Evolutionary conservation across 2,888 invertebrate genomes (phyloP), one percentile per base, ranked within the genome.

Genomic region (Luperina testacea): DNA sequence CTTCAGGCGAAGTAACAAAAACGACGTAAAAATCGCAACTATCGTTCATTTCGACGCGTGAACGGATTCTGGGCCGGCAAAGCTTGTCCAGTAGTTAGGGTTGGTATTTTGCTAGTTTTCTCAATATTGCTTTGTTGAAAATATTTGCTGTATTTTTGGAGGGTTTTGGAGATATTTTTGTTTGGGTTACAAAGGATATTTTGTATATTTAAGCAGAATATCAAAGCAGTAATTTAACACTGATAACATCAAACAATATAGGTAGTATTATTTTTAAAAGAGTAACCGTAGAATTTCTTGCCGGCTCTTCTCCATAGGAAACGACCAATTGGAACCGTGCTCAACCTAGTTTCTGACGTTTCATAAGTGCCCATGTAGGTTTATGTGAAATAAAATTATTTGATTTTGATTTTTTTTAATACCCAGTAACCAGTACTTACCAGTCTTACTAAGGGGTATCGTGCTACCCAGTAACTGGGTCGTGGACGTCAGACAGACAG

Each of bases 1-100:
- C 63, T 83, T 69, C 42, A 53, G 72, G 69, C 63, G n/a, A 45
- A 59, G 72, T 83, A 67, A 78, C 77, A 82, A 72, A 81, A 78
- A 78, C 27, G 63, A 72, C 78, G 8, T 78, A 83, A 83, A 81
- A 83, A 83, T 78, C 68, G 3, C 15, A 57, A 42, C 32, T 51
- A 69, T 72, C 81, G 78, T 83, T 81, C 78, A 78, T 78, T 78
- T 78, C 42, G 24, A 57, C 15, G 51, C 51, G 72, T 69, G 51
- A 81, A 70, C 69, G 78, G 69, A 81, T 83, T 81, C 53, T 32
- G 42, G 68, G 38, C 82, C 77, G 53, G 53, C 67, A 48, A 68
- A 61, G 45, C 59, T 53, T 68, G 72, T 68, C 81, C 81, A 72
- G 27, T 59, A 8, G 17, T 8, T 83, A 81, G 81, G 81, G 81